Percentiles rank a stretch among this genome's conserved stretches.
Evolutionary conservation across 2,113 vertebrate species (phyloP).

Genomic region (Dryoscopus gambensis): DNA sequence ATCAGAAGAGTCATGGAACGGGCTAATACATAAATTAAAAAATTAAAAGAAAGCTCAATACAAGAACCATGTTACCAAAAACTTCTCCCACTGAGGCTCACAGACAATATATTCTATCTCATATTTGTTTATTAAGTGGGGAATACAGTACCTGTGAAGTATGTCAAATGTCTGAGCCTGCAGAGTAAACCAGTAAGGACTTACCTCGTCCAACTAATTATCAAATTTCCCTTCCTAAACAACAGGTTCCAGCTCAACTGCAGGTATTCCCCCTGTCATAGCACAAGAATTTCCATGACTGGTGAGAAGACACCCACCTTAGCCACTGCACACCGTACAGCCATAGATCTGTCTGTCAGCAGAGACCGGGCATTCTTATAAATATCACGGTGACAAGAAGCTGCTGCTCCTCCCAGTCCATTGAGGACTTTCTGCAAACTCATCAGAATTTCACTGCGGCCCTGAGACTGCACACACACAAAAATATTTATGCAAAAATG

Average conservation of each 20-base stretch:
- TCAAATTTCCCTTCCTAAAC: background rate
- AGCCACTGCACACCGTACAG: conserved; percentile 91
- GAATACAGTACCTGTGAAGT: background rate
- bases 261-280: background rate
- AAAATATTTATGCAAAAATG: background rate
- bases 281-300: background rate
- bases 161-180: background rate
- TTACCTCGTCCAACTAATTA: background rate
- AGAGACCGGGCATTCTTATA: conserved; percentile 95
- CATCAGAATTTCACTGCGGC: conserved; percentile 94
- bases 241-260: background rate
- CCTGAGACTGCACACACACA: conserved; percentile 83
- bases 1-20: background rate
- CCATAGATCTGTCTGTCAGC: conserved; percentile 95
- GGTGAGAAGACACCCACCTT: conserved; percentile 77
- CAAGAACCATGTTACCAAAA: background rate
- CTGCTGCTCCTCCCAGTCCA: conserved; percentile 93
- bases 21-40: background rate
- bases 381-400: conserved; percentile 95
- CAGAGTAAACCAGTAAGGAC: background rate
- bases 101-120: background rate
- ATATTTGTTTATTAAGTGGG: background rate
- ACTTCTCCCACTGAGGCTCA: background rate
- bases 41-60: background rate
- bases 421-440: conserved; percentile 94